Conservation (phyloP, 2,888 invertebrate species). For the Eledona agricola region DNA sequence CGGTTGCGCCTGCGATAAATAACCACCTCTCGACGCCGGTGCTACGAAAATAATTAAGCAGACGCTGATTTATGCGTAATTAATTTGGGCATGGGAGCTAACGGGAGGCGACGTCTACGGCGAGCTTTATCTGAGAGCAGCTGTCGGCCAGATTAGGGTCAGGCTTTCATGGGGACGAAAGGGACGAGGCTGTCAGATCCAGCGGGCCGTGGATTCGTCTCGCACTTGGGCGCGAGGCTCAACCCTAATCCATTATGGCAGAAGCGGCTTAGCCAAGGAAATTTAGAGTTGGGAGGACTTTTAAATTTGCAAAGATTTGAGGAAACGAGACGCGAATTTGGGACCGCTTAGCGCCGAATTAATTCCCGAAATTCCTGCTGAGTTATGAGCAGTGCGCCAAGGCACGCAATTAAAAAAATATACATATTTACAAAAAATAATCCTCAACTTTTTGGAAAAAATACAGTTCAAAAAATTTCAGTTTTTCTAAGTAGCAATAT, state of each 20-base stretch:
- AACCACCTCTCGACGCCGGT: slow-evolving; percentile 15
- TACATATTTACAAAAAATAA: too few species aligned
- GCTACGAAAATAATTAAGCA: slow-evolving; percentile 35
- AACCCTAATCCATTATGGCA: slow-evolving; percentile 62
- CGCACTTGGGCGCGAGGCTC: slow-evolving; percentile 57
- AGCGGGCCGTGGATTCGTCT: slow-evolving; percentile 58
- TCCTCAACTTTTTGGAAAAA: too few species aligned
- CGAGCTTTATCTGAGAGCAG: slow-evolving; percentile 59
- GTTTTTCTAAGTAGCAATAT: too few species aligned
- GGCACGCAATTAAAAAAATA: too few species aligned
- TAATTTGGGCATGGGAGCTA: slow-evolving; percentile 43
- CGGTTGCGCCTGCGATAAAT: slow-evolving; percentile 32
- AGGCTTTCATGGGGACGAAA: slow-evolving; percentile 50
- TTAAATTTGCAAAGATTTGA: slow-evolving; percentile 47
- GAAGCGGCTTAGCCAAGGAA: slow-evolving; percentile 54
- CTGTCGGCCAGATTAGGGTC: slow-evolving; percentile 63
- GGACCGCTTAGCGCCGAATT: too few species aligned
- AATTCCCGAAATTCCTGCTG: too few species aligned
- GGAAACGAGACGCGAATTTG: slow-evolving; percentile 8
- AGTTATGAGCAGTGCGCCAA: too few species aligned
- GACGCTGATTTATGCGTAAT: slow-evolving; percentile 44
- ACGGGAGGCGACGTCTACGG: slow-evolving; percentile 52
- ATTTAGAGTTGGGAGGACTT: slow-evolving; percentile 51
- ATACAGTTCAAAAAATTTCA: too few species aligned
- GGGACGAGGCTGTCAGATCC: slow-evolving; percentile 55